These are phyloP conservation scores for Cardinalis cardinalis DNA, from an alignment of 2,113 vertebrate species.

Conservation along the genomic window DNA sequence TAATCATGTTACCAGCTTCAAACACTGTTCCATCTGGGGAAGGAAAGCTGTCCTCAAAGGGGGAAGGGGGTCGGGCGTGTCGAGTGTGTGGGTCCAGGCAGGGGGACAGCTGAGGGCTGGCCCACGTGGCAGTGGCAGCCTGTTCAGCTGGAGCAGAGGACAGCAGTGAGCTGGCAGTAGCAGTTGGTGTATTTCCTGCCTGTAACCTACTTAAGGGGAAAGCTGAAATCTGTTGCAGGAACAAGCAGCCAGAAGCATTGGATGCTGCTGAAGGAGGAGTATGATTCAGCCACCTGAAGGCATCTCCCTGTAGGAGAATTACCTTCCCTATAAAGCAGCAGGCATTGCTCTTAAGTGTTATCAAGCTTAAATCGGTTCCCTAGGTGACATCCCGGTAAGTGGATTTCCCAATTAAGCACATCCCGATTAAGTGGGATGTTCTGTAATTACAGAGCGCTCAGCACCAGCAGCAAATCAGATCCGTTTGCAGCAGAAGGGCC, in stretches of 20 bases:
- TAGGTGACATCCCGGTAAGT: constrained; percentile 63
- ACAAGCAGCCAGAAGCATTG: constrained; percentile 10
- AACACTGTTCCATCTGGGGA: neutral
- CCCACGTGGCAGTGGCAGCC: neutral
- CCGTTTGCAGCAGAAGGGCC: neutral
- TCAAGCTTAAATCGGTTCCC: constrained; percentile 54
- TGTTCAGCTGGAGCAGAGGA: constrained; percentile 12
- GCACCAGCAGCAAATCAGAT: neutral
- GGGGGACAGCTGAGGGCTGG: neutral
- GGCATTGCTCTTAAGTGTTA: constrained; percentile 46
- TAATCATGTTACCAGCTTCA: neutral
- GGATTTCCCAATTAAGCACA: constrained; percentile 66
- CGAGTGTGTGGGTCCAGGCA: neutral
- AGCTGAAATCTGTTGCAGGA: constrained; percentile 40
- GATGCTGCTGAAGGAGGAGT: neutral
- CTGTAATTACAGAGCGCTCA: constrained; percentile 53
- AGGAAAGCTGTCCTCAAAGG: neutral
- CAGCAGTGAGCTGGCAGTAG: neutral
- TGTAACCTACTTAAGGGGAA: constrained; percentile 39
- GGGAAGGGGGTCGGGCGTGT: rapidly evolving
- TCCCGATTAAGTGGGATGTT: constrained; percentile 54
- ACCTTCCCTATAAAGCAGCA: constrained; percentile 56
- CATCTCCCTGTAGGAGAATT: constrained; percentile 57
- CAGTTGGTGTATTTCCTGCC: constrained; percentile 20
- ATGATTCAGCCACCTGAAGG: constrained; percentile 56